Conservation (phyloP, 2,888 invertebrate species). For the Dicycla oo region DNA sequence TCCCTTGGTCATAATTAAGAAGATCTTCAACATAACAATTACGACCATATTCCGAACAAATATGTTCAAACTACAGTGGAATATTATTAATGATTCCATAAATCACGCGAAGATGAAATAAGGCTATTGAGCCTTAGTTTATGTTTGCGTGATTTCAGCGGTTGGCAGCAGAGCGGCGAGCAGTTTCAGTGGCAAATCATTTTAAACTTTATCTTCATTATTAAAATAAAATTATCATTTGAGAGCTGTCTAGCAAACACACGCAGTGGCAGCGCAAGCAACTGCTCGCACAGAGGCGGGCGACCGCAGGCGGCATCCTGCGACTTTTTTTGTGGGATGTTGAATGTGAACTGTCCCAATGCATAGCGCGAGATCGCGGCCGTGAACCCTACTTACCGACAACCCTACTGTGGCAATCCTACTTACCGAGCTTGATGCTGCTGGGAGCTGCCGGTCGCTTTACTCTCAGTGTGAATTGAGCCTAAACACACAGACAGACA, state of each 20-base stretch:
- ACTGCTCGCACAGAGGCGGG: not conserved
- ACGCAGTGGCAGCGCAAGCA: not conserved
- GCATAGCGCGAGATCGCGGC: not conserved
- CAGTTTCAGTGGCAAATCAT: not conserved
- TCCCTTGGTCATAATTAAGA: not conserved
- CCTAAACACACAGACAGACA: too few relatives aligned
- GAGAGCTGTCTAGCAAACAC: not conserved
- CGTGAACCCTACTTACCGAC: too few relatives aligned
- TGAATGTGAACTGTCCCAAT: not conserved
- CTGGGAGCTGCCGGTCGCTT: not conserved
- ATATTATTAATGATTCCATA: not conserved
- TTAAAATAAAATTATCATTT: not conserved
- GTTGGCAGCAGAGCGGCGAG: not conserved
- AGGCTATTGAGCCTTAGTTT: too few relatives aligned
- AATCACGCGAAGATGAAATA: conserved; percentile 13
- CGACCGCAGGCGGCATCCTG: not conserved
- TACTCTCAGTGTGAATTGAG: not conserved
- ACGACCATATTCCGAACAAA: not conserved
- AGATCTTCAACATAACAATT: not conserved
- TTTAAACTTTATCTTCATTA: not conserved
- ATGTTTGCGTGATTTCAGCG: too few relatives aligned
- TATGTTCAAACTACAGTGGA: conserved; percentile 7
- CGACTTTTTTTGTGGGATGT: not conserved
- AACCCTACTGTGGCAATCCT: not conserved
- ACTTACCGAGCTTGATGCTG: not conserved